Conservation (phyloP, 1,140 invertebrate species). For the Campoletis sonorensis region DNA sequence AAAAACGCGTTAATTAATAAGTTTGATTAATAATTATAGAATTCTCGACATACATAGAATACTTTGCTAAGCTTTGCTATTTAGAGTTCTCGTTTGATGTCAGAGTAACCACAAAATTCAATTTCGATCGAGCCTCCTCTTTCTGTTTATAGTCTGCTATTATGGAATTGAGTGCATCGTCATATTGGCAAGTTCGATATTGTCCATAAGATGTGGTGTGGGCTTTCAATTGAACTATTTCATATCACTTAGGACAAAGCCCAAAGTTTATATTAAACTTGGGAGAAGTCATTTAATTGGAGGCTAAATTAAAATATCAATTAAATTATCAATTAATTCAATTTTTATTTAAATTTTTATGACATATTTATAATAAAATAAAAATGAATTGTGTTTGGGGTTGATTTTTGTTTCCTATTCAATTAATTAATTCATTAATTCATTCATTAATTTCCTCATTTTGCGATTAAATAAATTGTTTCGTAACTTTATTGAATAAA, state of each 20-base stretch:
- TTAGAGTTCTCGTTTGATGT: neutral
- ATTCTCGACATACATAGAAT: neutral
- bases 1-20: too few species aligned
- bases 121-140: neutral
- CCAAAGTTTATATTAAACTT: neutral
- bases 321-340: neutral
- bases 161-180: neutral
- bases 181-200: neutral
- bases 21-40: neutral
- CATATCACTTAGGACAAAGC: neutral
- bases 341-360: neutral
- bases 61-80: neutral
- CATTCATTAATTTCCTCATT: too few species aligned
- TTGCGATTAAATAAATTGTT: neutral
- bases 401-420: too few species aligned
- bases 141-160: neutral
- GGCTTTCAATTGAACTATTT: neutral
- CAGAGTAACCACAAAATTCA: constrained; percentile 18
- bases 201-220: neutral
- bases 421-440: too few species aligned
- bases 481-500: neutral
- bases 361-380: neutral
- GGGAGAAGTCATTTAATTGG: neutral
- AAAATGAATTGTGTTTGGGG: too few species aligned
- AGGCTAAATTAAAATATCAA: neutral